Base-by-base conservation (phyloP, 2,113 vertebrate genomes). In the Apteryx owenii region DNA sequence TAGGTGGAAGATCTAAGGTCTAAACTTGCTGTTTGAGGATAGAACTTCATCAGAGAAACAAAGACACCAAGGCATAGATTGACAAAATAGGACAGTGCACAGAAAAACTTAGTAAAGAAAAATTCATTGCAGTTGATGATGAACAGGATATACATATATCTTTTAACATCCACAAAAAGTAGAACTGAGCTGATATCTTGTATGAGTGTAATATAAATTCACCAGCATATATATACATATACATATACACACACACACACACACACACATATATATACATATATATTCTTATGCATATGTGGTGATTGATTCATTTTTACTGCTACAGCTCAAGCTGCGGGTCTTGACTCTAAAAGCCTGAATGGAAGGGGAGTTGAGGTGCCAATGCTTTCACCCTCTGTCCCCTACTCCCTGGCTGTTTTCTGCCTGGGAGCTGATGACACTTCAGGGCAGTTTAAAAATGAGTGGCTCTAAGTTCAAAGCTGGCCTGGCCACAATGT, bases 1-100 rank as follows among this genome's bases (percentile, higher is more conserved):
- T 97, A 99, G 98, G 98, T 99, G 95, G 98, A 99, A 98, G 98
- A 99, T 96, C 96, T 99, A 91, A 99, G 98, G 93, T 98, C 98
- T 95, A 98, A 99, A 98, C 97, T 99, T 96, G 98, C 98, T 61
- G 84, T 98, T 96, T 98, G 99, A 97, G 98, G 96, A 98, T 97
- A 96, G 98, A 98, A 98, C 98, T 99, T 97, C 98, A 98, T 98
- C 98, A 98, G 95, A 98, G 98, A 96, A 99, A 99, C 97, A 98
- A 98, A 75, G 98, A 98, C 85, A 98, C 96, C 1, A 98, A 99
- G 97, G 97, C 97, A 54, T 97, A 98, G 72, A 97, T 94, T 66
- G 93, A 97, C 76, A 98, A 98, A 98, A 98, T 93, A 88, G 98
- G 98, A 87, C 97, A 98, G 81, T 80, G 98, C 93, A 96, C 93